Percentiles rank a stretch among this genome's conserved stretches.
Evolutionary conservation across 2,797 vertebrate genomes (phyloP).

Genomic region (Smutsia temminckii): DNA sequence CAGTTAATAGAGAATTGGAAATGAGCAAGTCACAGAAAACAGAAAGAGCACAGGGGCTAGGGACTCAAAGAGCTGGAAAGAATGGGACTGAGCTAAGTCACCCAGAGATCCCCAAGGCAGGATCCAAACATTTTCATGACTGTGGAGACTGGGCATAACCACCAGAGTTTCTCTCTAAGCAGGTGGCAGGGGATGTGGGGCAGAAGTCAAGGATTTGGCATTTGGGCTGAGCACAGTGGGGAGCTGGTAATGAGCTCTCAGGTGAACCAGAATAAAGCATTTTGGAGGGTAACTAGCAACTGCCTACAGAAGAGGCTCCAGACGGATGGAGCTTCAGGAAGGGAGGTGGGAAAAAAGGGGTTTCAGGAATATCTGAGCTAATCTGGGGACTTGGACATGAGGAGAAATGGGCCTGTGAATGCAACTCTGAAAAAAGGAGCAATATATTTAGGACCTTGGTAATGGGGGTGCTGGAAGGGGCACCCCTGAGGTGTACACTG

Average conservation of each 20-base stretch:
- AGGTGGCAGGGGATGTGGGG: neutral
- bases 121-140: neutral
- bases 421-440: neutral
- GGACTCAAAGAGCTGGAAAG: neutral
- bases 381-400: neutral
- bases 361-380: neutral
- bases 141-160: neutral
- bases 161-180: neutral
- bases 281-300: neutral
- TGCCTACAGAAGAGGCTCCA: neutral
- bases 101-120: neutral
- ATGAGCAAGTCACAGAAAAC: neutral
- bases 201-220: neutral
- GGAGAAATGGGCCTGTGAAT: neutral
- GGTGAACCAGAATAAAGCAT: neutral
- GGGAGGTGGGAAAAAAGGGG: neutral
- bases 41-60: neutral
- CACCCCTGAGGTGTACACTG: neutral
- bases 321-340: neutral
- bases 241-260: neutral
- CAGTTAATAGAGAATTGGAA: neutral
- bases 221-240: neutral
- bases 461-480: neutral
- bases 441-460: neutral
- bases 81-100: neutral